A percentile compares a stretch with the other conserved stretches of the same genome.
These are phyloP conservation scores for Plemyria rubiginata DNA, from an alignment of 2,888 invertebrate species.

Conservation along the genomic window DNA sequence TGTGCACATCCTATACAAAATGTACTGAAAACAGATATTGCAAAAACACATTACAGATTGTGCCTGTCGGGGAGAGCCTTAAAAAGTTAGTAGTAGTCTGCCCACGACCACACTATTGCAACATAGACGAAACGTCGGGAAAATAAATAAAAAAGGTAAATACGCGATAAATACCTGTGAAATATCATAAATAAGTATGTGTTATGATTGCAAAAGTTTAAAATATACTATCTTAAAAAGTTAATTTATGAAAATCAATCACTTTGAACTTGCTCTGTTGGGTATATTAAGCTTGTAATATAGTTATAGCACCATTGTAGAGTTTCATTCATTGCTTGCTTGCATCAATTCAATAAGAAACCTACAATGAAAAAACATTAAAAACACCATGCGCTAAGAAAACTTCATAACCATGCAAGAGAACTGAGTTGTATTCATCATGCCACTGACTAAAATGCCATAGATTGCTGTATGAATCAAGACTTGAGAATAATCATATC, in stretches of 20 bases:
- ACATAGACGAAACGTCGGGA: no score
- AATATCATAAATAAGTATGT: no score
- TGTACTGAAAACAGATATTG: no score
- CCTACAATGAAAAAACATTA: constrained; percentile 52
- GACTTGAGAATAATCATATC: neutral
- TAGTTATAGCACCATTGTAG: constrained; percentile 62
- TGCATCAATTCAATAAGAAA: constrained; percentile 44
- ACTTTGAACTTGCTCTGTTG: constrained; percentile 56
- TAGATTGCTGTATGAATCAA: constrained; percentile 7
- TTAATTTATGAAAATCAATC: constrained; percentile 49
- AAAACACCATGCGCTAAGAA: constrained; percentile 15
- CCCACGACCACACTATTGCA: no score
- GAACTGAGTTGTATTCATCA: neutral
- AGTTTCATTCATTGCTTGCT: constrained; percentile 62
- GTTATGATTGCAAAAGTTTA: no score
- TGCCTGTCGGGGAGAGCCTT: no score
- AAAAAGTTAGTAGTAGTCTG: no score
- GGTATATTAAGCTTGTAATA: constrained; percentile 52
- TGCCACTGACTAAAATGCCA: neutral
- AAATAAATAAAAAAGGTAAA: no score
- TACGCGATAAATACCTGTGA: no score
- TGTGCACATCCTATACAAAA: no score
- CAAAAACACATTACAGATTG: no score
- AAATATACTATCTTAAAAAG: no score
- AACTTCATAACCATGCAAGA: constrained; percentile 1